phyloP scores from a whole-genome alignment of 2,797 vertebrate genomes.

The Chaetodon trifasciatus region DNA sequence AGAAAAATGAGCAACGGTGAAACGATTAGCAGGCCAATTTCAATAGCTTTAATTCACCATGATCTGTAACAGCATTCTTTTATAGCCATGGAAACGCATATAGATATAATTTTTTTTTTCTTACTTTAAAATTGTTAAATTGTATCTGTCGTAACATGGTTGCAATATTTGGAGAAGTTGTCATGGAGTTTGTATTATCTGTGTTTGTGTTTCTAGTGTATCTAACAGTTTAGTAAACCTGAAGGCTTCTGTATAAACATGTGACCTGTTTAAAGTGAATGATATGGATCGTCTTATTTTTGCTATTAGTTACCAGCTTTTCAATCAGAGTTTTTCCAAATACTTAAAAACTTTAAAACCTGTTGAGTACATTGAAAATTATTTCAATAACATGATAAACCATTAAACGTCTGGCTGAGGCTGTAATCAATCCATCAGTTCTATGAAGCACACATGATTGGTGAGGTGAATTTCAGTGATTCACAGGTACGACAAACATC shows the following conservation, averaged over 20 bases:
- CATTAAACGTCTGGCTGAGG: neutral
- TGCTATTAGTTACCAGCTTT: neutral
- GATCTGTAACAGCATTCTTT: conserved; percentile 51
- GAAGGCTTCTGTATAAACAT: neutral
- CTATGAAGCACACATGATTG: neutral
- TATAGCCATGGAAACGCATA: conserved; percentile 26
- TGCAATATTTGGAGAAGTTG: neutral
- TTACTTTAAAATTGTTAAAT: conserved; percentile 2
- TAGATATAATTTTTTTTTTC: too few species aligned
- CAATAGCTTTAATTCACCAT: conserved; percentile 66
- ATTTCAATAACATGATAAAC: neutral
- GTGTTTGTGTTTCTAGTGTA: neutral
- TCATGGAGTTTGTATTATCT: neutral
- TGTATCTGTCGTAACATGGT: neutral
- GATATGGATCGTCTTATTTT: neutral
- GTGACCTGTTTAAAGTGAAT: neutral
- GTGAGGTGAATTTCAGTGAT: neutral
- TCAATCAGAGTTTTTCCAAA: too few species aligned
- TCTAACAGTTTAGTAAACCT: neutral
- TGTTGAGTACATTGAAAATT: neutral
- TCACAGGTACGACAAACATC: neutral
- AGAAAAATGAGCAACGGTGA: conserved; percentile 79
- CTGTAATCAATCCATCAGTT: neutral
- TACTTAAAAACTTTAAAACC: neutral
- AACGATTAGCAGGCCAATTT: conserved; percentile 78